These are phyloP conservation scores for Macrochelys suwanniensis DNA, from an alignment of 2,797 vertebrate species.

Conservation along the genomic window DNA sequence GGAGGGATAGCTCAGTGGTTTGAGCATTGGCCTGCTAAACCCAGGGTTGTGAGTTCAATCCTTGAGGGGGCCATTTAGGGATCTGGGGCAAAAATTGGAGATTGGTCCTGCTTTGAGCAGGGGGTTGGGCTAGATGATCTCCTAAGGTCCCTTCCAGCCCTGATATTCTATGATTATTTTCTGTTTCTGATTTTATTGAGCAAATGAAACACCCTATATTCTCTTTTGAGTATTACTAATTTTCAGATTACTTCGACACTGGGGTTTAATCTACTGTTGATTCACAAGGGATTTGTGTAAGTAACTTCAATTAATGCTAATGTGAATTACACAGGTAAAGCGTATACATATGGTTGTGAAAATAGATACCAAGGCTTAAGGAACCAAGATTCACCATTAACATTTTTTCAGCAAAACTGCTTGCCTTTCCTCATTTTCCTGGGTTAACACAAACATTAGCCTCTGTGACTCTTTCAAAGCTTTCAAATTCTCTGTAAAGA, in stretches of 20 bases:
- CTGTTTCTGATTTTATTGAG: accelerated
- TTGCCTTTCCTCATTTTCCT: constrained; percentile 47
- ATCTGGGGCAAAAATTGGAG: no score
- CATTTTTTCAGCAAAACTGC: constrained; percentile 36
- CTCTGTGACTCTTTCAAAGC: constrained; percentile 35
- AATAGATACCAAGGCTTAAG: neutral
- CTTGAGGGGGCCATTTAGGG: no score
- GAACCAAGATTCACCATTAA: neutral
- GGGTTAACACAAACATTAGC: constrained; percentile 51
- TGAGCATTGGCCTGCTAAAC: no score
- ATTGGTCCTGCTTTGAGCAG: no score
- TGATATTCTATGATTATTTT: neutral
- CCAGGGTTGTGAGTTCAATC: no score
- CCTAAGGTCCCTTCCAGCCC: no score
- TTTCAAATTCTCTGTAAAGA: constrained; percentile 70
- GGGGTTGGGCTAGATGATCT: no score
- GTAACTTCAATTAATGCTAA: neutral
- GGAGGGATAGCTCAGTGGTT: no score
- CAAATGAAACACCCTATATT: neutral
- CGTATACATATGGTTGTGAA: neutral
- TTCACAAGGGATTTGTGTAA: neutral
- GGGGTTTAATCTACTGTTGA: neutral
- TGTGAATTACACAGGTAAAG: neutral
- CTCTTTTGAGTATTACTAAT: neutral
- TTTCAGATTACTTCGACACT: neutral